Evolutionary conservation across 1,140 invertebrate species (phyloP).

Genomic region (Drosophila rhopaloa): DNA sequence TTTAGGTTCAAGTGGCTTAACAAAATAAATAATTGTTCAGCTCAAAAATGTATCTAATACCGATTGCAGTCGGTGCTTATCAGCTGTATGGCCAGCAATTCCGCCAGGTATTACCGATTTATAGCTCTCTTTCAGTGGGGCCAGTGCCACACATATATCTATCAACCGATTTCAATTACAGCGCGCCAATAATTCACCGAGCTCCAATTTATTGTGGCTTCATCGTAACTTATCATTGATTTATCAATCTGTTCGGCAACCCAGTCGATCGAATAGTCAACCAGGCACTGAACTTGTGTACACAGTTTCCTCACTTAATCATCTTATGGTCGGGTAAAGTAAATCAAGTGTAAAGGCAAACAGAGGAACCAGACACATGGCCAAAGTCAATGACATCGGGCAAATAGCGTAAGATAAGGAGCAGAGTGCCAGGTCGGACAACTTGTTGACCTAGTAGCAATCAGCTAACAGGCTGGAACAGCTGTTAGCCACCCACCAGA

Average conservation of each 20-base stretch:
- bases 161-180: conserved; percentile 34
- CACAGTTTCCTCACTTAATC: conserved; percentile 11
- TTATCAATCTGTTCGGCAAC: conserved; percentile 28
- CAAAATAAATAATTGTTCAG: conserved; percentile 13
- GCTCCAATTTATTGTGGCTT: conserved; percentile 15
- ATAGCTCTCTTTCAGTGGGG: conserved; percentile 8
- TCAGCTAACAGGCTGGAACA: conserved; percentile 38
- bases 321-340: conserved; percentile 14
- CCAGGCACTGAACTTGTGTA: neutral
- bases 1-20: conserved; percentile 1
- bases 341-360: conserved; percentile 32
- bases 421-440: conserved; percentile 5
- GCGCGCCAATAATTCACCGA: conserved; percentile 15
- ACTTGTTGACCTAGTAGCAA: conserved; percentile 46
- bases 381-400: conserved; percentile 35
- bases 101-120: conserved; percentile 16
- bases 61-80: conserved; percentile 22
- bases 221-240: conserved; percentile 40
- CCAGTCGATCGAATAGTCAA: conserved; percentile 1
- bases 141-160: conserved; percentile 24
- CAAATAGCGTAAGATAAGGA: conserved; percentile 45
- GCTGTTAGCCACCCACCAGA: conserved; percentile 32
- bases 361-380: conserved; percentile 15
- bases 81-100: conserved; percentile 6
- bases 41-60: conserved; percentile 3